Percentiles rank a stretch among this genome's conserved stretches.
phyloP scores from a whole-genome alignment of 1,140 invertebrate species.

The Gryllus bimaculatus region DNA sequence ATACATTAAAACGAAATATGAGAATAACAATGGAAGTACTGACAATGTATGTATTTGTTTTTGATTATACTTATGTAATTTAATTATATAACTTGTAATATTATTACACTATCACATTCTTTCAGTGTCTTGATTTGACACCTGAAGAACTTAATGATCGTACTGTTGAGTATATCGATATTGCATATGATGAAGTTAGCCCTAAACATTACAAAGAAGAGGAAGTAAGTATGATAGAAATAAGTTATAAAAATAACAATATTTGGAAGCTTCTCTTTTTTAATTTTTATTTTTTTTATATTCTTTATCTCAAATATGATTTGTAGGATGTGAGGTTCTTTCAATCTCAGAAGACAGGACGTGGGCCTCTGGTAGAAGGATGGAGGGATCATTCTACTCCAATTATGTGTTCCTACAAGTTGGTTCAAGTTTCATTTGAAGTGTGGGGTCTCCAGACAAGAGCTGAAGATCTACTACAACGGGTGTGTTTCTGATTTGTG shows the following conservation, averaged over 20 bases:
- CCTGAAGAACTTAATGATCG: constrained; percentile 61
- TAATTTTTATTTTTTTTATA: no score
- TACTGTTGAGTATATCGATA: constrained; percentile 74
- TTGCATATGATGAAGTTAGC: constrained; percentile 76
- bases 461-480: constrained; percentile 82
- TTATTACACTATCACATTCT: constrained; percentile 24
- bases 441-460: constrained; percentile 85
- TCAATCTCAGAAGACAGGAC: constrained; percentile 69
- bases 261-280: background rate
- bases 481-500: constrained; percentile 39
- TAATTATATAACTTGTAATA: background rate
- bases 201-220: constrained; percentile 83
- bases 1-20: constrained; percentile 80
- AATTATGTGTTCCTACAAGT: constrained; percentile 91
- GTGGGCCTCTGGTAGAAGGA: constrained; percentile 70
- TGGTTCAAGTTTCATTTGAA: constrained; percentile 79
- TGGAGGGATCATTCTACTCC: constrained; percentile 67
- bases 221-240: constrained; percentile 42
- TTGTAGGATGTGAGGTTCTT: constrained; percentile 63
- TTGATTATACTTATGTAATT: background rate
- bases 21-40: constrained; percentile 77
- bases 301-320: background rate
- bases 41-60: constrained; percentile 67
- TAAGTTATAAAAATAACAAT: background rate
- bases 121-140: constrained; percentile 64